These are phyloP conservation scores for Thelaira solivaga DNA, from an alignment of 2,888 invertebrate genomes.

Conservation along the genomic window DNA sequence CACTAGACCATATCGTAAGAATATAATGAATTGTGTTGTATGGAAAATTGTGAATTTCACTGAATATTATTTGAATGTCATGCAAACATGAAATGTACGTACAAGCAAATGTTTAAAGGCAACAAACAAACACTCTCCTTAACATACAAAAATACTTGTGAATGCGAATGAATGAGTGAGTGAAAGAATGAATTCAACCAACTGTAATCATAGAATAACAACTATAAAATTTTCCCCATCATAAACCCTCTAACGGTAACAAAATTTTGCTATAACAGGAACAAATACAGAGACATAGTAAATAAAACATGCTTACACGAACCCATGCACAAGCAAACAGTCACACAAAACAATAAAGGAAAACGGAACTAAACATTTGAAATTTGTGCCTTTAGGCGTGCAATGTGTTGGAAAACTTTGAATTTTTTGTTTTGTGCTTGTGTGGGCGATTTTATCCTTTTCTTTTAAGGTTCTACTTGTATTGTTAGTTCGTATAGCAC, in stretches of 20 bases:
- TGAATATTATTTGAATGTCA: conserved; percentile 48
- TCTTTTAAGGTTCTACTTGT: neutral
- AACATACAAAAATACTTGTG: neutral
- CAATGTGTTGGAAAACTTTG: conserved; percentile 40
- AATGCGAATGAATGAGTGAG: conserved; percentile 1
- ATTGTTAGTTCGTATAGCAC: no score
- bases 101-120: neutral
- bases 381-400: conserved; percentile 28
- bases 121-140: neutral
- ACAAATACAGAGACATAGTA: conserved; percentile 11
- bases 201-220: conserved; percentile 64
- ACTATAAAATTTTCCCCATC: conserved; percentile 62
- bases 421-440: no score
- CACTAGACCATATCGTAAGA: conserved; percentile 32
- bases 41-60: conserved; percentile 43
- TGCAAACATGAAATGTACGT: conserved; percentile 31
- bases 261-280: conserved; percentile 10
- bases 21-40: conserved; percentile 43
- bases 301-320: neutral
- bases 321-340: neutral
- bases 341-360: conserved; percentile 36
- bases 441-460: neutral
- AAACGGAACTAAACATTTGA: conserved; percentile 48
- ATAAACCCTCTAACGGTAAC: conserved; percentile 30
- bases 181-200: conserved; percentile 41